Conservation (phyloP, 2,797 vertebrate species). For the Acrossocheilus wenchowensis region DNA sequence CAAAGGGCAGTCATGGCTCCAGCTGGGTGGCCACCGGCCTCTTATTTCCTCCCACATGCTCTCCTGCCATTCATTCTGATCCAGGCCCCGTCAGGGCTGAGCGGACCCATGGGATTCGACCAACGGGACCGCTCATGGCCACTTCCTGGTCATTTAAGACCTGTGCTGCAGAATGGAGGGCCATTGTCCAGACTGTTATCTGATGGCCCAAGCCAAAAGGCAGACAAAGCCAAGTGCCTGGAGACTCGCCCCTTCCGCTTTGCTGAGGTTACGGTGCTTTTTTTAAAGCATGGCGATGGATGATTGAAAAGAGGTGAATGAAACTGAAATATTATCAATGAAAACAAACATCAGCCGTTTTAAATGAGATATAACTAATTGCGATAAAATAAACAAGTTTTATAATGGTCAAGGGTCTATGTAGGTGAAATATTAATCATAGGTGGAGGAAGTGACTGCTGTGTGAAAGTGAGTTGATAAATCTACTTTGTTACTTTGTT, state of each 20-base stretch:
- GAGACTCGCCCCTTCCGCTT: slow-evolving; percentile 62
- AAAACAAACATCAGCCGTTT: slow-evolving; percentile 14
- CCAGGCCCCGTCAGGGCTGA: slow-evolving; percentile 78
- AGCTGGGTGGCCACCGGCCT: slow-evolving; percentile 80
- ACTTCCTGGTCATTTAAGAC: slow-evolving; percentile 85
- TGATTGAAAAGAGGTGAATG: slow-evolving; percentile 52
- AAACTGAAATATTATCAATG: slow-evolving; percentile 16
- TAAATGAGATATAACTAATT: background rate
- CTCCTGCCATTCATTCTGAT: slow-evolving; percentile 74
- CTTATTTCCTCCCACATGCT: slow-evolving; percentile 78
- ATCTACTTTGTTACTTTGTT: background rate
- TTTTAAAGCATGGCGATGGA: slow-evolving; percentile 59
- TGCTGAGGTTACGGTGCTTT: slow-evolving; percentile 55
- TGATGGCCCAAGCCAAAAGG: slow-evolving; percentile 80
- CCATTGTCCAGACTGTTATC: slow-evolving; percentile 86
- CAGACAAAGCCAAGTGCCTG: slow-evolving; percentile 80
- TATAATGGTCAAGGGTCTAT: background rate
- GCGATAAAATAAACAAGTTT: background rate
- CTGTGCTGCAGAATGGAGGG: slow-evolving; percentile 76
- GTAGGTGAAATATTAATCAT: background rate
- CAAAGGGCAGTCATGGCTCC: slow-evolving; percentile 78
- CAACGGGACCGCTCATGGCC: slow-evolving; percentile 77
- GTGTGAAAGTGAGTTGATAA: background rate
- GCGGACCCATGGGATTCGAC: slow-evolving; percentile 80
- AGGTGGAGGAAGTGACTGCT: background rate